These are phyloP conservation scores for Cheilinus undulatus DNA, from an alignment of 2,113 vertebrate species.

Conservation along the genomic window DNA sequence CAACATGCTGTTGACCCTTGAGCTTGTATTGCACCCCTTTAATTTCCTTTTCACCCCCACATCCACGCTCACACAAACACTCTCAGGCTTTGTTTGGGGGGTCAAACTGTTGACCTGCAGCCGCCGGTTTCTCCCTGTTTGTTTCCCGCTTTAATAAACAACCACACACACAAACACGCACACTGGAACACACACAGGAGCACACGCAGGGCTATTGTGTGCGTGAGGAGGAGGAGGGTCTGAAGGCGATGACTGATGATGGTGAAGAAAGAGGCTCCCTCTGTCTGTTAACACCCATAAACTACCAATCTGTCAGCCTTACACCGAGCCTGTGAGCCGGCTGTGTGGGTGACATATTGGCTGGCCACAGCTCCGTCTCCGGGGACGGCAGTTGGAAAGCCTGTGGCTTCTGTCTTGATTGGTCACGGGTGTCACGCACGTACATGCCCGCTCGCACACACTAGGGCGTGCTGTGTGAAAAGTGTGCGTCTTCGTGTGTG, in stretches of 20 bases:
- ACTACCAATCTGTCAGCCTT: constrained; percentile 78
- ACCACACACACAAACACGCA: constrained; percentile 22
- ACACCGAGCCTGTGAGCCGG: constrained; percentile 19
- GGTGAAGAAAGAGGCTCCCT: constrained; percentile 72
- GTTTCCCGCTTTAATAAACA: constrained; percentile 56
- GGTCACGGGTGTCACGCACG: constrained; percentile 65
- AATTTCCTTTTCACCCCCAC: constrained; percentile 38
- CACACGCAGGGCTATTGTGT: constrained; percentile 23
- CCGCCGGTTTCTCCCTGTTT: constrained; percentile 37
- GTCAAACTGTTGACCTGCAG: constrained; percentile 46
- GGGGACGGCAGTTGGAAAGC: constrained; percentile 77
- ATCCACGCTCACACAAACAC: constrained; percentile 6
- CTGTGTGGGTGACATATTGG: constrained; percentile 48
- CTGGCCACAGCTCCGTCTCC: constrained; percentile 43
- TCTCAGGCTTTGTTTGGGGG: constrained; percentile 51
- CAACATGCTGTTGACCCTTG: constrained; percentile 62
- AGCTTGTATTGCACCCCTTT: constrained; percentile 38
- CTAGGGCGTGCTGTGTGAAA: neutral
- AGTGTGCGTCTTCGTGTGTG: neutral
- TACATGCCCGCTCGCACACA: constrained; percentile 18
- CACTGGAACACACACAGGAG: constrained; percentile 7
- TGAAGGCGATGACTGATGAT: constrained; percentile 72
- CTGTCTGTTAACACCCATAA: constrained; percentile 81
- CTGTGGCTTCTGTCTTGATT: constrained; percentile 78
- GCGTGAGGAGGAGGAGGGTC: constrained; percentile 47